phyloP scores from a whole-genome alignment of 2,888 invertebrate species.

The Globia sparganii region DNA sequence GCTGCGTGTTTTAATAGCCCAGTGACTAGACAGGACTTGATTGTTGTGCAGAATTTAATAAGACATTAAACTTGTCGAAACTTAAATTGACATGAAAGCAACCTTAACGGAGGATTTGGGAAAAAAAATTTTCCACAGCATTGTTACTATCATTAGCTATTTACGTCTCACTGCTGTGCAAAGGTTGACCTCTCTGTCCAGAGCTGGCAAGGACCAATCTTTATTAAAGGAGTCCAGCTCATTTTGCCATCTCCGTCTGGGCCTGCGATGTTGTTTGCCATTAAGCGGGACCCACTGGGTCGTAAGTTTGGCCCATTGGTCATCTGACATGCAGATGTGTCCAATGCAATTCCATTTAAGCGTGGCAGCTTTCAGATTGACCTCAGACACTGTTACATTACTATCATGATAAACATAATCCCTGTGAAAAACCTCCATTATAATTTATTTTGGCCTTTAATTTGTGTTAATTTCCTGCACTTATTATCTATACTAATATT shows the following conservation, averaged over 20 bases:
- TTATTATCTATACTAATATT: too few species aligned
- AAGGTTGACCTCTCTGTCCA: too few species aligned
- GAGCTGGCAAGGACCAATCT: too few species aligned
- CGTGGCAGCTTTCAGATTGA: not conserved
- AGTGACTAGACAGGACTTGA: not conserved
- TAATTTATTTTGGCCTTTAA: not conserved
- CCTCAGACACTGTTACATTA: not conserved
- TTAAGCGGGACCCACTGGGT: not conserved
- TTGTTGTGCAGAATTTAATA: not conserved
- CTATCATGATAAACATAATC: not conserved
- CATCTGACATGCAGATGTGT: not conserved
- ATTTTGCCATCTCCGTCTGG: too few species aligned
- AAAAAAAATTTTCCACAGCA: not conserved
- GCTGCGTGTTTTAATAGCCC: not conserved
- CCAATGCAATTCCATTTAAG: not conserved
- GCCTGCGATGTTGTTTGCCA: not conserved
- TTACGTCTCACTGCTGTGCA: not conserved
- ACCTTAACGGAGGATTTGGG: not conserved
- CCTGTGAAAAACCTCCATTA: not conserved
- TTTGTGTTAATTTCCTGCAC: not conserved
- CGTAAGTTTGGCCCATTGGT: not conserved
- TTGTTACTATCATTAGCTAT: not conserved
- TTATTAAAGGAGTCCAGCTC: too few species aligned
- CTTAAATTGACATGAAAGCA: not conserved
- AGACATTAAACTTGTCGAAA: not conserved